Conservation (phyloP, 2,113 vertebrate species). For the Lycaon pictus region DNA sequence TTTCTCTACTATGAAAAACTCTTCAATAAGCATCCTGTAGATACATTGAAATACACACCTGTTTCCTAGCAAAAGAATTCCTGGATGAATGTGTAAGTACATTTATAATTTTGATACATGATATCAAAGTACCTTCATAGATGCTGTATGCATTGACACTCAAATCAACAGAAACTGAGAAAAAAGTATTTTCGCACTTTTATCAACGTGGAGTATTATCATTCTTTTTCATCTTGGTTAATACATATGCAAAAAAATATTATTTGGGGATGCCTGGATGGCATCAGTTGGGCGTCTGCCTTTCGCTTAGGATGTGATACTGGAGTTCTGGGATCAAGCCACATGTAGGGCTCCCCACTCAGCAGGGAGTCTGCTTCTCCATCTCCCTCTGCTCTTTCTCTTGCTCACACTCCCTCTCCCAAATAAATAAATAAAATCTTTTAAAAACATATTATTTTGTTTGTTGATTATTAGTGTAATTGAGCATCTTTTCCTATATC, state of each 20-base stretch:
- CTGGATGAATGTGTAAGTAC: not conserved
- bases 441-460: not conserved
- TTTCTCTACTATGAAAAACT: not conserved
- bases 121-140: not conserved
- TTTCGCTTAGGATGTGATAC: too few species aligned
- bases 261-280: not conserved
- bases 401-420: too few species aligned
- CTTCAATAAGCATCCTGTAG: not conserved
- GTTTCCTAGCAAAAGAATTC: slow-evolving; percentile 32
- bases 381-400: too few species aligned
- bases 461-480: slow-evolving; percentile 18
- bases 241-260: not conserved
- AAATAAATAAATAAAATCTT: too few species aligned
- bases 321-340: too few species aligned
- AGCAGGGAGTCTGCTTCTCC: too few species aligned
- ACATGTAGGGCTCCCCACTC: too few species aligned
- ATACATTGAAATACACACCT: not conserved
- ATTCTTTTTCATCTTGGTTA: not conserved
- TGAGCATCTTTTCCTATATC: not conserved
- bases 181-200: slow-evolving; percentile 8
- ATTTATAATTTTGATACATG: slow-evolving; percentile 5
- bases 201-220: not conserved
- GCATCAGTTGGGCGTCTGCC: too few species aligned
- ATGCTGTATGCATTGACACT: not conserved
- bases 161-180: slow-evolving; percentile 29